These are phyloP conservation scores for Pterostichus niger DNA, from an alignment of 2,888 invertebrate species.

Conservation along the genomic window DNA sequence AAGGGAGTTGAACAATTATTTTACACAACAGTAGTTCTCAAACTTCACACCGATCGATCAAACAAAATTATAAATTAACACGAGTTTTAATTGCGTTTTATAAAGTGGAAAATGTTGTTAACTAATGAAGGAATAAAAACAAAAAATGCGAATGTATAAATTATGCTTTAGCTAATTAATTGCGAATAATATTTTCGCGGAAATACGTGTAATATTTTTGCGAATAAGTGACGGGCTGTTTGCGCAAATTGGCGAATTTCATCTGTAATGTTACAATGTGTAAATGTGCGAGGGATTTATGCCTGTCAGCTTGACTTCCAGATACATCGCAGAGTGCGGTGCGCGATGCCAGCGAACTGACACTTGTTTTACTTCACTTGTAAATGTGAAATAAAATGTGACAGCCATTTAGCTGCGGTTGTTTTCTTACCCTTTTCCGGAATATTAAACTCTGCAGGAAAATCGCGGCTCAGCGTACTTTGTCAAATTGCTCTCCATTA, in stretches of 20 bases:
- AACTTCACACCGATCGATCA: not conserved
- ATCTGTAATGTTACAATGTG: constrained; percentile 34
- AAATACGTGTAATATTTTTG: not conserved
- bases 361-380: constrained; percentile 42
- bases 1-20: constrained; percentile 21
- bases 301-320: constrained; percentile 34
- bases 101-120: not conserved
- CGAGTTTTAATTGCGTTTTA: not conserved
- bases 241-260: constrained; percentile 21
- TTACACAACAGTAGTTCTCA: constrained; percentile 1
- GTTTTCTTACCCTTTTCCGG: not conserved
- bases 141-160: not conserved
- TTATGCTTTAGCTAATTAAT: constrained; percentile 37
- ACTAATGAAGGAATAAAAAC: constrained; percentile 1
- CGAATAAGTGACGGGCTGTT: not conserved
- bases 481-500: too few species aligned
- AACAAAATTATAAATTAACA: not conserved
- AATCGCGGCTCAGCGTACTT: not conserved
- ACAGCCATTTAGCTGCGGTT: constrained; percentile 22
- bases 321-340: constrained; percentile 18
- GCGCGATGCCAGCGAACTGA: constrained; percentile 7
- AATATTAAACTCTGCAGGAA: not conserved
- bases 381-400: constrained; percentile 38
- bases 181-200: constrained; percentile 6
- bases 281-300: constrained; percentile 40